A percentile compares a stretch with the other conserved stretches of the same genome.
Conservation (phyloP, 2,797 vertebrate species). For the Decapterus maruadsi region DNA sequence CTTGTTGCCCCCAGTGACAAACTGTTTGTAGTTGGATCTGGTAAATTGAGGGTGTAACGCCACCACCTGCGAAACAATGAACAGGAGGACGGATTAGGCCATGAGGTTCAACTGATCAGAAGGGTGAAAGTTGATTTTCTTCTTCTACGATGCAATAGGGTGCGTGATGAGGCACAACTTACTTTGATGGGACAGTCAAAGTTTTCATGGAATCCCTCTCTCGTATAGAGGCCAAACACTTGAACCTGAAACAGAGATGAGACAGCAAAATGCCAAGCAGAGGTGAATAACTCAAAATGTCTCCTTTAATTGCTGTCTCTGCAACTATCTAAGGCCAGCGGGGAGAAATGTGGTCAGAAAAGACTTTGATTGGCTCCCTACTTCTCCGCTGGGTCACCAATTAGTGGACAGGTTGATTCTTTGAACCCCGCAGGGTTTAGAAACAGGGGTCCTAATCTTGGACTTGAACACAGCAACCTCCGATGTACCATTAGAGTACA, state of each 20-base stretch:
- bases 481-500: constrained; percentile 72
- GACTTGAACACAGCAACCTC: constrained; percentile 68
- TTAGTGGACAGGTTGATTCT: constrained; percentile 85
- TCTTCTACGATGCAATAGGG: not conserved
- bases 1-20: constrained; percentile 98
- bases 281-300: constrained; percentile 75
- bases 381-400: constrained; percentile 83
- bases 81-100: constrained; percentile 5
- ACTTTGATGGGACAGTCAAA: constrained; percentile 99
- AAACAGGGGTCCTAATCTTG: constrained; percentile 76
- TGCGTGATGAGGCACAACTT: constrained; percentile 63
- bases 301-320: constrained; percentile 82
- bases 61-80: constrained; percentile 82
- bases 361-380: constrained; percentile 78
- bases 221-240: constrained; percentile 96
- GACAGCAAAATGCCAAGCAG: constrained; percentile 47
- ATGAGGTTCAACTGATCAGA: not conserved
- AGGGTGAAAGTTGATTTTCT: not conserved
- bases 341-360: constrained; percentile 66
- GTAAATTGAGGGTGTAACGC: constrained; percentile 95
- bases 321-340: constrained; percentile 74
- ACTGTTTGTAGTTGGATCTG: constrained; percentile 96
- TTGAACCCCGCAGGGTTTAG: constrained; percentile 77
- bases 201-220: constrained; percentile 96
- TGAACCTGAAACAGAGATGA: constrained; percentile 89